These are phyloP conservation scores for Drosophila yooni DNA, from an alignment of 2,888 invertebrate genomes.

Conservation along the genomic window DNA sequence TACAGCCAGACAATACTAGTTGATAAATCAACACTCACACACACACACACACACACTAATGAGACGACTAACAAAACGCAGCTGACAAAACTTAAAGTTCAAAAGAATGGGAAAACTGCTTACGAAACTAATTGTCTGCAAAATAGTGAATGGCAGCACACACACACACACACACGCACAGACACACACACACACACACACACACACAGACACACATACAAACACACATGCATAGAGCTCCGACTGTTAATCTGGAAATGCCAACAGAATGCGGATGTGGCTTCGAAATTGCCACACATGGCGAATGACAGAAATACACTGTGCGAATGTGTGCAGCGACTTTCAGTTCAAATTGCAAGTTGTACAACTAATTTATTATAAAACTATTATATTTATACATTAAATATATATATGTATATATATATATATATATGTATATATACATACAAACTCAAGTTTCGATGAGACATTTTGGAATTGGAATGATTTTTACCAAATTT, in stretches of 20 bases:
- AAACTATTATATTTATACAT: background rate
- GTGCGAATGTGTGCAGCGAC: conserved; percentile 1
- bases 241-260: conserved; percentile 13
- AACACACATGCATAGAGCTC: background rate
- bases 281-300: conserved; percentile 15
- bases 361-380: background rate
- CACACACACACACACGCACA: background rate
- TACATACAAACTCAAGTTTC: background rate
- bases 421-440: too few relatives aligned
- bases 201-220: conserved; percentile 6
- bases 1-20: conserved; percentile 37
- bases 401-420: background rate
- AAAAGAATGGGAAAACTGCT: conserved; percentile 61
- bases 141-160: conserved; percentile 41
- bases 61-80: conserved; percentile 28
- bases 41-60: conserved; percentile 1
- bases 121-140: conserved; percentile 71
- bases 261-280: conserved; percentile 18
- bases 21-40: conserved; percentile 54
- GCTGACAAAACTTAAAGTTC: conserved; percentile 51
- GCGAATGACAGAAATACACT: conserved; percentile 26
- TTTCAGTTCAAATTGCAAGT: background rate
- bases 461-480: background rate
- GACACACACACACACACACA: background rate
- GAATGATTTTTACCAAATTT: background rate